phyloP scores from a whole-genome alignment of 2,113 vertebrate genomes.

The Mesembrinibis cayennensis region DNA sequence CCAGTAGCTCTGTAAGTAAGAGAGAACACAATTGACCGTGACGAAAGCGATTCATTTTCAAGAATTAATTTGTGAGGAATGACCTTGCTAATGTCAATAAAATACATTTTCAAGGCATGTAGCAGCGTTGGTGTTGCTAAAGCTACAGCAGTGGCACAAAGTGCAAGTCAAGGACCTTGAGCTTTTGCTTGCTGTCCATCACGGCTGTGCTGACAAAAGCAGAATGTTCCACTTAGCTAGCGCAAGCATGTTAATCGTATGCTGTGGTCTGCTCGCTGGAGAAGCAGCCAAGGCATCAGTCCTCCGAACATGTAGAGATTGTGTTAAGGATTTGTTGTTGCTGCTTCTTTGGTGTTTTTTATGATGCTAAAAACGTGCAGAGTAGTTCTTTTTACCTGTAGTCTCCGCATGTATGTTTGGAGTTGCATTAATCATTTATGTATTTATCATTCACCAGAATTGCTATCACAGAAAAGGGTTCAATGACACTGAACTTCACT shows the following conservation, averaged over 20 bases:
- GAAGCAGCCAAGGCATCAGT: neutral
- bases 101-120: neutral
- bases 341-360: neutral
- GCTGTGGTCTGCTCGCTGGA: neutral
- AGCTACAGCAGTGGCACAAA: neutral
- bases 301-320: neutral
- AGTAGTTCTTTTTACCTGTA: neutral
- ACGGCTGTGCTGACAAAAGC: neutral
- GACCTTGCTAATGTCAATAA: neutral
- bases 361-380: neutral
- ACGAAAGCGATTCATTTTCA: neutral
- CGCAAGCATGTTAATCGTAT: neutral
- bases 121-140: neutral
- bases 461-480: conserved; percentile 88
- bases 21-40: neutral
- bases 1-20: conserved; percentile 87
- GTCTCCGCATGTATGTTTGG: neutral
- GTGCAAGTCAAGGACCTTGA: neutral
- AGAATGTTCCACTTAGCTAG: neutral
- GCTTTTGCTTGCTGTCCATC: neutral
- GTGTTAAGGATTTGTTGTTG: neutral
- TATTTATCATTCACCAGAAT: conserved; percentile 70
- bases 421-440: neutral
- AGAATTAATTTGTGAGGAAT: neutral
- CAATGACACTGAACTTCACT: conserved; percentile 79